Base-by-base conservation (phyloP, 2,113 vertebrate species). In the Pseudorhombus dupliciocellatus region DNA sequence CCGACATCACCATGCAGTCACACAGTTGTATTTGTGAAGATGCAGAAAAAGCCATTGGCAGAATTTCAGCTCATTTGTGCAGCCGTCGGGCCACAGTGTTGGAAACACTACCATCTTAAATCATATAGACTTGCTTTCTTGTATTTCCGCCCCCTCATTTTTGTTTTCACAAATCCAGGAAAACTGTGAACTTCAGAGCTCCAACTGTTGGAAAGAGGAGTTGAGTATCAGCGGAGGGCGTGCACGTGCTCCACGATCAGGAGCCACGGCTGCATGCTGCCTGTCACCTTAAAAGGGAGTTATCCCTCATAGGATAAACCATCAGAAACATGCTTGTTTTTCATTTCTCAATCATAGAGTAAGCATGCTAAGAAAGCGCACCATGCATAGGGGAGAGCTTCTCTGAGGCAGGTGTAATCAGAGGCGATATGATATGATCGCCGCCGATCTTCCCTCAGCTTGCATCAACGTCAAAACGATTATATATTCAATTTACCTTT, bases 11-110 rank as follows among this genome's bases (percentile, higher is more conserved):
- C 44, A 57, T 54, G 30, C 48, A 61, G 77, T 75, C 67, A 22
- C 69, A 64, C 60, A 28, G 40, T 25, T 60, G 50, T 72, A 24
- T 72, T 77, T 73, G 57, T 16, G 46, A 72, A 76, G 72, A 71
- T 48, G 56, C 44, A 61, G 66, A 79, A 84, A 81, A 68, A 70
- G 74, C 79, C 74, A 31, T 65, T 69, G 56, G 83, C 83, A 72
- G 50, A 73, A 60, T 75, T 76, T 70, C 58, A 0, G 5, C 51
- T 84, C 56, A 71, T 73, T 68, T 78, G 40, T 62, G 56, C 48
- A 61, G 50, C 57, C 51, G 55, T 73, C 51, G 25, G 58, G 20
- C 55, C 25, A 16, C 37, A 16, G 34, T 52, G 25, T 61, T 53
- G 3, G 52, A 71, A 70, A 60, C 65, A 52, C 44, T 25, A 34